These are phyloP conservation scores for Canis aureus DNA, from an alignment of 2,113 vertebrate species.

Conservation along the genomic window DNA sequence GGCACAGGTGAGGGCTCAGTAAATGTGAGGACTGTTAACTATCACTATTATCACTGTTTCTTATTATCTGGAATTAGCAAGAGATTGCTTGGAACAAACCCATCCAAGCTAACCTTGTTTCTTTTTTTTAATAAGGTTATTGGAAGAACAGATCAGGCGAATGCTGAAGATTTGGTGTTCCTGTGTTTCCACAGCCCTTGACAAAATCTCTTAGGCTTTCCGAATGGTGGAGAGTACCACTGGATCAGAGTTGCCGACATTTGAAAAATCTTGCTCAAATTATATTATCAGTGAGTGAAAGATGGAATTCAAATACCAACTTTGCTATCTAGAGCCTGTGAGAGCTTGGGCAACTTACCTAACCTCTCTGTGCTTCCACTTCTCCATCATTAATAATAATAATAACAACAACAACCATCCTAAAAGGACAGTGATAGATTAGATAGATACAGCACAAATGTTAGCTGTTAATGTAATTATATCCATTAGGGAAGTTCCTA, in stretches of 20 bases:
- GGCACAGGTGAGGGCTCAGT: background rate
- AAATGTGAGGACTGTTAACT: background rate
- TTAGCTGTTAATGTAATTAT: background rate
- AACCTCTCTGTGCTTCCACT: background rate
- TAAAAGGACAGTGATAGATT: background rate
- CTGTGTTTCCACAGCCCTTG: background rate
- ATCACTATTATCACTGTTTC: background rate
- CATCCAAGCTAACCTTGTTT: background rate
- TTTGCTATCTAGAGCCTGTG: background rate
- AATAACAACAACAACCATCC: background rate
- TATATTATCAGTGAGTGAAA: background rate
- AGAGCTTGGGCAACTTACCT: background rate
- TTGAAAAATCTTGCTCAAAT: conserved; percentile 6
- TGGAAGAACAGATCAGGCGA: background rate
- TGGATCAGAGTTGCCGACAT: background rate
- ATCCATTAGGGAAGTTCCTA: background rate
- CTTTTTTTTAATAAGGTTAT: background rate
- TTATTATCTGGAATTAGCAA: background rate
- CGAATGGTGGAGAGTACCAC: background rate
- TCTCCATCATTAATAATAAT: background rate
- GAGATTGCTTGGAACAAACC: background rate
- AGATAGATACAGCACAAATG: background rate
- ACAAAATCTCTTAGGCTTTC: background rate
- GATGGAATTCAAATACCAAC: background rate
- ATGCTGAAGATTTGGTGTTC: background rate